A percentile compares a stretch with the other conserved stretches of the same genome.
Evolutionary conservation across 2,888 invertebrate genomes (phyloP).

Genomic region (Chymomyza caudatula): DNA sequence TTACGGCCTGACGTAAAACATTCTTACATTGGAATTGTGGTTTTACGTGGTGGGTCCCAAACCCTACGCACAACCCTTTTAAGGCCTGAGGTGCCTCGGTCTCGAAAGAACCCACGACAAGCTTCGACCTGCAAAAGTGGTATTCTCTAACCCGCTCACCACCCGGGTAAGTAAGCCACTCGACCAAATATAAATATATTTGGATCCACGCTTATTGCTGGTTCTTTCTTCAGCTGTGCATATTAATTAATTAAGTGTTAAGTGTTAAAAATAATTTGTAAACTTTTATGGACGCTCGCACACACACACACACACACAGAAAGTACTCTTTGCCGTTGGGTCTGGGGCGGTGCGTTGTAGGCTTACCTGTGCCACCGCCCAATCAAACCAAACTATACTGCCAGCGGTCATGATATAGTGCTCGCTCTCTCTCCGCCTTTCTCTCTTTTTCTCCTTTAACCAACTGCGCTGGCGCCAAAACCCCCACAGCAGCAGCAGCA

Average conservation of each 20-base stretch:
- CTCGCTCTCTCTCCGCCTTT: neutral
- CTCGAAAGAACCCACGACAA: too few relatives aligned
- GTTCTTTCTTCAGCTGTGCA: neutral
- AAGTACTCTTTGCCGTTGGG: neutral
- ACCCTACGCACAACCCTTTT: too few relatives aligned
- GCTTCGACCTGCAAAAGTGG: neutral
- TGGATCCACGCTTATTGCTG: constrained; percentile 1
- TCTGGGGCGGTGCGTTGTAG: constrained; percentile 44
- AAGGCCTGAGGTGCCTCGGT: too few relatives aligned
- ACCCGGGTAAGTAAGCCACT: too few relatives aligned
- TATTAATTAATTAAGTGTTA: constrained; percentile 33
- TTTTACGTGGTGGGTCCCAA: too few relatives aligned
- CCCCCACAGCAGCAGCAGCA: constrained; percentile 15
- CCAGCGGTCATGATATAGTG: neutral
- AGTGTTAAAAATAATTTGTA: neutral
- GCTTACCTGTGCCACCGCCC: constrained; percentile 41
- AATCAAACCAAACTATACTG: neutral
- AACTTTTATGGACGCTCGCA: constrained; percentile 15
- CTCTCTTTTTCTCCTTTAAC: constrained; percentile 14
- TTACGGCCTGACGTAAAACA: too few relatives aligned
- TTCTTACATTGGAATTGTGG: too few relatives aligned
- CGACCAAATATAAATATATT: too few relatives aligned
- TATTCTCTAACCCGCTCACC: neutral
- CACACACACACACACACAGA: neutral
- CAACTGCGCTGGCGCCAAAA: constrained; percentile 27